These are phyloP conservation scores for Sebastes oblongus DNA, from an alignment of 2,797 vertebrate genomes.

Conservation along the genomic window DNA sequence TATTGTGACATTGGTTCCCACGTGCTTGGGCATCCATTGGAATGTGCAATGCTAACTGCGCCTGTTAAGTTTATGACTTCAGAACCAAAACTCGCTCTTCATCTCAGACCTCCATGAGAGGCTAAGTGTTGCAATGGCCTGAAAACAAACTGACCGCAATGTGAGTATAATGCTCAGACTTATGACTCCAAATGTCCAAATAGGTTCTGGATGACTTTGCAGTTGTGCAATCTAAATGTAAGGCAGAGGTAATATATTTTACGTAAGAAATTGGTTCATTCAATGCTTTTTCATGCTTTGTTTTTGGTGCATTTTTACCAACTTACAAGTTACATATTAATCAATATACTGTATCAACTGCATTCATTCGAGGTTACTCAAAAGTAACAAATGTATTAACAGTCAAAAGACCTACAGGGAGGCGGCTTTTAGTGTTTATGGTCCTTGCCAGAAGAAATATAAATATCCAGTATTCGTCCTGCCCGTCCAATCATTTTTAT, in stretches of 20 bases:
- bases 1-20: constrained; percentile 52
- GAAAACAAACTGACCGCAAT: constrained; percentile 41
- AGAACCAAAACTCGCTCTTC: constrained; percentile 27
- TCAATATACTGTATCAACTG: background rate
- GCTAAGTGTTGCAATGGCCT: constrained; percentile 33
- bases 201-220: constrained; percentile 7
- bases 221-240: constrained; percentile 6
- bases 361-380: background rate
- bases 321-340: background rate
- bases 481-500: too few species aligned
- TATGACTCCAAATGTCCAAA: constrained; percentile 40
- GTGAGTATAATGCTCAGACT: constrained; percentile 23
- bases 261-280: background rate
- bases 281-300: background rate
- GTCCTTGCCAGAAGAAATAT: too few species aligned
- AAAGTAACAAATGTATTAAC: background rate
- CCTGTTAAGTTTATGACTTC: constrained; percentile 37
- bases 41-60: constrained; percentile 44
- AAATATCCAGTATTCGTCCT: too few species aligned
- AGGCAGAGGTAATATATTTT: background rate
- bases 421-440: too few species aligned
- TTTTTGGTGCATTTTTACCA: background rate
- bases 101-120: constrained; percentile 57
- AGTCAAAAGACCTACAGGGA: background rate
- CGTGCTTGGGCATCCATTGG: constrained; percentile 42